Evolutionary conservation across 2,797 vertebrate genomes (phyloP).

Genomic region (Ctenosaura bakeri): DNA sequence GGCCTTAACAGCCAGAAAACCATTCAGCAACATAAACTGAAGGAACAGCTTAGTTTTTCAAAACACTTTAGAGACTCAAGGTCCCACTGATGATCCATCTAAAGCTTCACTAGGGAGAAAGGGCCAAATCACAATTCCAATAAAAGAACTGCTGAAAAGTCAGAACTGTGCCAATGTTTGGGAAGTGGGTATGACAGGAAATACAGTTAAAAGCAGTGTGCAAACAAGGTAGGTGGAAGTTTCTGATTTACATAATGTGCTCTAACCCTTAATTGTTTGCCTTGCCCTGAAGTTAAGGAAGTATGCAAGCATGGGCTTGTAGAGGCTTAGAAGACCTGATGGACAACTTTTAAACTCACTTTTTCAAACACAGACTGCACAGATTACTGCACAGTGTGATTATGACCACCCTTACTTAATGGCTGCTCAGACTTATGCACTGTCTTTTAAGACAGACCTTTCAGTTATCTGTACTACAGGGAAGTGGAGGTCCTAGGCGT

Average conservation of each 20-base stretch:
- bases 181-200: background rate
- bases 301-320: conserved; percentile 17
- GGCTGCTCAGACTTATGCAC: background rate
- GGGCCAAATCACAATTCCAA: background rate
- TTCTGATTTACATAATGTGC: conserved; percentile 32
- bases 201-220: background rate
- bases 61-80: background rate
- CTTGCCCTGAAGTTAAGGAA: conserved; percentile 16
- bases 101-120: conserved; percentile 22
- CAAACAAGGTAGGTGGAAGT: conserved; percentile 42
- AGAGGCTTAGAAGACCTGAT: conserved; percentile 31
- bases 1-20: background rate
- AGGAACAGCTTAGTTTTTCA: conserved; percentile 13
- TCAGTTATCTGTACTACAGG: background rate
- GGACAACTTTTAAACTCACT: conserved; percentile 31
- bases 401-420: conserved; percentile 1
- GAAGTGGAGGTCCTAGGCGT: background rate
- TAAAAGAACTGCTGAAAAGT: background rate
- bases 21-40: rapidly evolving
- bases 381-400: background rate
- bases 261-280: conserved; percentile 16
- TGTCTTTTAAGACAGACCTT: background rate
- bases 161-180: background rate
- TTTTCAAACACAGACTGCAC: conserved; percentile 32
- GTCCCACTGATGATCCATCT: conserved; percentile 14